Percentiles rank a stretch among this genome's conserved stretches.
Conservation (phyloP, 1,140 invertebrate species). For the Drosophila lowei region DNA sequence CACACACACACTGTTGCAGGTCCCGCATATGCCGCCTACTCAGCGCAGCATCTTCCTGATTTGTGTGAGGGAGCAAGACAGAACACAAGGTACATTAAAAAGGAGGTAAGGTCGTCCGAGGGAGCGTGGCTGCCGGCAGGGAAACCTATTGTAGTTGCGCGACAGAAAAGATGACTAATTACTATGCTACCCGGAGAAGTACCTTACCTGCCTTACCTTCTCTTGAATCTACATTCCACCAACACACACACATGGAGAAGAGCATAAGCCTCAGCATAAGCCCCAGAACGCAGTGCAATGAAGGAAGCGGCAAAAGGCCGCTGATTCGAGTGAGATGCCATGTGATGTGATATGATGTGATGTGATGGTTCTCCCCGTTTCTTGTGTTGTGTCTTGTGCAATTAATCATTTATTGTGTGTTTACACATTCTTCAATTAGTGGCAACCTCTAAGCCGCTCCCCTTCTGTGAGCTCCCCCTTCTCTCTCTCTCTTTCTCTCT, state of each 20-base stretch:
- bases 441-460: constrained; percentile 5
- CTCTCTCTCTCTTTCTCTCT: neutral
- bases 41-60: constrained; percentile 22
- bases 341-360: neutral
- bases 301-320: constrained; percentile 29
- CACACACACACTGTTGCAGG: too few species aligned
- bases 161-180: too few species aligned
- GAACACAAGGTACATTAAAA: neutral
- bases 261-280: constrained; percentile 20
- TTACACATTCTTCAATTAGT: constrained; percentile 44
- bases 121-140: neutral
- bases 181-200: too few species aligned
- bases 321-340: constrained; percentile 14
- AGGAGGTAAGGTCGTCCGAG: too few species aligned
- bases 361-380: neutral
- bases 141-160: too few species aligned
- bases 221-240: too few species aligned
- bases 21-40: constrained; percentile 30
- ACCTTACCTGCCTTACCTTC: too few species aligned
- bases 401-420: constrained; percentile 36
- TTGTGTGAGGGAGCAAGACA: constrained; percentile 6
- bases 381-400: constrained; percentile 8
- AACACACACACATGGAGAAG: constrained; percentile 2
- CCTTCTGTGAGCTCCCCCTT: neutral
- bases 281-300: constrained; percentile 33